Evolutionary conservation across 2,113 vertebrate species (phyloP).

Genomic region (Clupea harengus): DNA sequence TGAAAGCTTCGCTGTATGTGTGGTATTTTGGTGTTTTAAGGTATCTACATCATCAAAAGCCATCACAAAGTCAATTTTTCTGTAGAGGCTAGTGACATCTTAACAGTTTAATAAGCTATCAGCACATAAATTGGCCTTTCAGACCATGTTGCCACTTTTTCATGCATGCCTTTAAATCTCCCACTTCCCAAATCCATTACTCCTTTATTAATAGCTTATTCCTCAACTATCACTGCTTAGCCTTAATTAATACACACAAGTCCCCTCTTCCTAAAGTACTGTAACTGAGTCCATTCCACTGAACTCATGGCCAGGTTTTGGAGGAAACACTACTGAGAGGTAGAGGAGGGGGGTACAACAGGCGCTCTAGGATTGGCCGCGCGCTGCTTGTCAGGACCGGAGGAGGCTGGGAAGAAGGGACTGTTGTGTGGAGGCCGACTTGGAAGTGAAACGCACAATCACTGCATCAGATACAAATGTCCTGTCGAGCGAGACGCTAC

Average conservation of each 20-base stretch:
- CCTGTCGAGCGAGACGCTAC: conserved; percentile 19
- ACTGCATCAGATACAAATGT: conserved; percentile 49
- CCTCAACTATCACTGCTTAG: too few relatives aligned
- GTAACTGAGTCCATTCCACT: conserved; percentile 7
- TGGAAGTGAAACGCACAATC: conserved; percentile 37
- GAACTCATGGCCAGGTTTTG: conserved; percentile 18
- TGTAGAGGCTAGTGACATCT: too few relatives aligned
- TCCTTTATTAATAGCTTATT: too few relatives aligned
- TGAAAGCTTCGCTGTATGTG: background rate
- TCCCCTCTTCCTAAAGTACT: background rate
- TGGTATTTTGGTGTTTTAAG: background rate
- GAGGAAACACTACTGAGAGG: background rate
- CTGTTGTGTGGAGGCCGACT: conserved; percentile 57
- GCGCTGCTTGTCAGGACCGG: conserved; percentile 52
- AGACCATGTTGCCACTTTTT: too few relatives aligned
- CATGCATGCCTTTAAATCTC: too few relatives aligned
- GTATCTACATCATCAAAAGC: background rate
- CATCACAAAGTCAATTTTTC: too few relatives aligned
- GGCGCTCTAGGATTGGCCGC: conserved; percentile 52
- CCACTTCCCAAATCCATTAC: too few relatives aligned
- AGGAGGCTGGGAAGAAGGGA: conserved; percentile 61
- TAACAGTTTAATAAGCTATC: too few relatives aligned
- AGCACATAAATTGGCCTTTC: too few relatives aligned
- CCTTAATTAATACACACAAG: background rate
- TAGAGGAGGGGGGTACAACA: conserved; percentile 24